A percentile compares a stretch with the other conserved stretches of the same genome.
Conservation (phyloP, 1,140 invertebrate species). For the Leguminivora glycinivorella region DNA sequence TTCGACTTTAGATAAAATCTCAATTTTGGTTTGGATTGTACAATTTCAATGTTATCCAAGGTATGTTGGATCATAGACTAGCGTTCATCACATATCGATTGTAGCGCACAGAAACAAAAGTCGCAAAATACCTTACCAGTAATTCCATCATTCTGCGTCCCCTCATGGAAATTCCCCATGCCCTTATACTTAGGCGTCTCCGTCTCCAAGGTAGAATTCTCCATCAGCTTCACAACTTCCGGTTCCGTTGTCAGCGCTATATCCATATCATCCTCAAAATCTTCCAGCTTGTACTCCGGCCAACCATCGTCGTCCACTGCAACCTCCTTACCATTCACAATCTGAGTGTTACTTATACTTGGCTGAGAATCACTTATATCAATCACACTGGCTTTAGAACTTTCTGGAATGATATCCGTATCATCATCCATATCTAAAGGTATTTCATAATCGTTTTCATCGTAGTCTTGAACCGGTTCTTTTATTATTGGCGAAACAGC, state of each 20-base stretch:
- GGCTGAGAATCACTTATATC: slow-evolving; percentile 48
- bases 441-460: slow-evolving; percentile 52
- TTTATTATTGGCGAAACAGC: slow-evolving; percentile 38
- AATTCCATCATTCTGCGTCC: slow-evolving; percentile 87
- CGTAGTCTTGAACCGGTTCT: slow-evolving; percentile 41
- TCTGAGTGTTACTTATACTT: slow-evolving; percentile 39
- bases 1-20: no score
- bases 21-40: no score
- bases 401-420: slow-evolving; percentile 44
- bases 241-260: slow-evolving; percentile 31
- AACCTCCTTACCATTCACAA: slow-evolving; percentile 44
- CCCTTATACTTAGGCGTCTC: slow-evolving; percentile 56
- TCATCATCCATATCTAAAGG: slow-evolving; percentile 53
- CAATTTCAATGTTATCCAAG: no score
- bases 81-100: no score
- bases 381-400: slow-evolving; percentile 39
- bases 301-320: slow-evolving; percentile 67
- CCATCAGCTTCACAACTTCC: slow-evolving; percentile 52
- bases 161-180: slow-evolving; percentile 83
- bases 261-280: slow-evolving; percentile 60
- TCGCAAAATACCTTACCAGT: slow-evolving; percentile 76
- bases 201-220: slow-evolving; percentile 39
- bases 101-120: no score
- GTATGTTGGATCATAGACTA: no score
- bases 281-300: slow-evolving; percentile 67